Base-by-base conservation (phyloP, 2,797 vertebrate species). In the Pagetopsis macropterus region DNA sequence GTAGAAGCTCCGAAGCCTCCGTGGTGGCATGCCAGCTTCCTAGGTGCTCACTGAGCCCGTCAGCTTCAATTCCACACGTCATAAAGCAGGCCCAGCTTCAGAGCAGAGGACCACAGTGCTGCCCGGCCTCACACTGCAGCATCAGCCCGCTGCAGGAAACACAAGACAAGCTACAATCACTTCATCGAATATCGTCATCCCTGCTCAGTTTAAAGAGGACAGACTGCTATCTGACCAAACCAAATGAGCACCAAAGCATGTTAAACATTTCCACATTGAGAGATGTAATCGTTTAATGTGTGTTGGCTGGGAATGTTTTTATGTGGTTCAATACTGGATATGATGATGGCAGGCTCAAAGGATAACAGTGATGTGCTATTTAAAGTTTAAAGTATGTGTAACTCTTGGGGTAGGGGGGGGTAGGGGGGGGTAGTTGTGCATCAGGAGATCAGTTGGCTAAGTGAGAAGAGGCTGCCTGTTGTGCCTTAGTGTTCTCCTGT, bases 1-100 rank as follows among this genome's bases (percentile, higher is more conserved):
- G 72, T 65, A 3, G 23, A 23, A 23, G 48, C 70, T 48, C 27
- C 1, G 9, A 66, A 68, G 55, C 63, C 65, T 81, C 59, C 65
- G 17, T 31, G 55, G 80, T 67, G 64, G 67, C 75, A 61, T 14
- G 49, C 49, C 70, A 54, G 61, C 75, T 55, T 80, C 68, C 79
- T 55, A 52, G 46, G 59, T 12, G 44, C 67, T 80, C 58, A 10
- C 60, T 50, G 15, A 81, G 49, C 63, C 71, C 76, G 87, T 82
- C 73, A 2, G 68, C 79, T 87, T 89, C 76, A 84, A 79, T 91
- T 91, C 87, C 82, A 89, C 88, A 87, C 56, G 5, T 70, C 86
- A 88, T 84, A 81, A 90, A 90, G 69, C 84, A 84, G 51, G 46
- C 66, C 73, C 67, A 0, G 67, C 68, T 33, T 55, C 57, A 45